phyloP scores from a whole-genome alignment of 2,113 vertebrate genomes.

The Triplophysa dalaica region DNA sequence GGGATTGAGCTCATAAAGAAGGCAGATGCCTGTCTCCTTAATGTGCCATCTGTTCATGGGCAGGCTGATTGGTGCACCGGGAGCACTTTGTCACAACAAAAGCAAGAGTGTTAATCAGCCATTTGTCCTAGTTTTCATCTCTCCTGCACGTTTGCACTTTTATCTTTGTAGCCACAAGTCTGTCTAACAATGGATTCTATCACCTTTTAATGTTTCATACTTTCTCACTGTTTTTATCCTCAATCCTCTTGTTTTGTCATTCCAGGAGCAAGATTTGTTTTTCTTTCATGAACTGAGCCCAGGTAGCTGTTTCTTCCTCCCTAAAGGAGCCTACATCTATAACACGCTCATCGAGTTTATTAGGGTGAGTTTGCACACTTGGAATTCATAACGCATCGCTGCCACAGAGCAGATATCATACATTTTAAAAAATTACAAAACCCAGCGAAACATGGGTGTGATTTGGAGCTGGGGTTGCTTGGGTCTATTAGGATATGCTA shows the following conservation, averaged over 20 bases:
- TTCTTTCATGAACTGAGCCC: constrained; percentile 99
- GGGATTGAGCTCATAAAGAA: constrained; percentile 39
- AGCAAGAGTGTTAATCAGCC: constrained; percentile 44
- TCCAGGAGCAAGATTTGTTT: constrained; percentile 94
- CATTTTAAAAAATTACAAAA: constrained; percentile 23
- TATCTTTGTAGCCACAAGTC: background rate
- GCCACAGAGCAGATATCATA: constrained; percentile 4
- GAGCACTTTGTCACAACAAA: constrained; percentile 49
- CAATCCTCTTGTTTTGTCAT: background rate
- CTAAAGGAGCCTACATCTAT: constrained; percentile 94
- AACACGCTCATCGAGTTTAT: constrained; percentile 90
- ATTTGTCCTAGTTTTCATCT: constrained; percentile 5
- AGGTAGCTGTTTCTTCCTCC: constrained; percentile 97
- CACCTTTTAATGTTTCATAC: background rate
- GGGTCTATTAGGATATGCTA: constrained; percentile 14
- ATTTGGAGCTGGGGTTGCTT: background rate
- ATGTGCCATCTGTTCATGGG: constrained; percentile 54
- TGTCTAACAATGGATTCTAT: background rate
- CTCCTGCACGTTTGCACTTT: background rate
- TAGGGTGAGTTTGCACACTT: constrained; percentile 76
- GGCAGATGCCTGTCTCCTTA: constrained; percentile 54
- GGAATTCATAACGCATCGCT: background rate
- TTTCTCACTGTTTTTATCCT: background rate
- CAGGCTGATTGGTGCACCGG: constrained; percentile 39
- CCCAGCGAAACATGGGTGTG: background rate